These are phyloP conservation scores for Diplolepis rosae DNA, from an alignment of 2,888 invertebrate species.

Conservation along the genomic window DNA sequence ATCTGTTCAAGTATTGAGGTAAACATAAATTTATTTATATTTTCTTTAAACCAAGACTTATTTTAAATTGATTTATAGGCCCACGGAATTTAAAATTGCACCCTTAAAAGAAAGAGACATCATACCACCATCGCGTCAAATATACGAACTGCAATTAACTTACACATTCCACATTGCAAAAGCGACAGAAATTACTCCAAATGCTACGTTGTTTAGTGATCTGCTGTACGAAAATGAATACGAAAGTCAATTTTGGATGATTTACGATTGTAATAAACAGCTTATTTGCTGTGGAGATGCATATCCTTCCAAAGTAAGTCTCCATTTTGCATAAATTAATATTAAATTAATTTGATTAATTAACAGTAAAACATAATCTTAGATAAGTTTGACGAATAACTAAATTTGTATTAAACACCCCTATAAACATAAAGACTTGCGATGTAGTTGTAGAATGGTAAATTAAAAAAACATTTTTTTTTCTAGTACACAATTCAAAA, in stretches of 20 bases:
- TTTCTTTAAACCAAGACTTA: not conserved
- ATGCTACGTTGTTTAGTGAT: slow-evolving; percentile 87
- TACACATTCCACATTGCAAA: slow-evolving; percentile 91
- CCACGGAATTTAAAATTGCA: slow-evolving; percentile 85
- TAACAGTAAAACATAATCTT: too few relatives aligned
- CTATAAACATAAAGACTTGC: slow-evolving; percentile 21
- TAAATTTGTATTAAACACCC: too few relatives aligned
- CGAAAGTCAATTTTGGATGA: slow-evolving; percentile 97
- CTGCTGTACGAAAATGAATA: slow-evolving; percentile 96
- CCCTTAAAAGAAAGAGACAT: slow-evolving; percentile 88
- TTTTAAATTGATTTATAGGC: slow-evolving; percentile 76
- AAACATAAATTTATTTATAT: slow-evolving; percentile 43
- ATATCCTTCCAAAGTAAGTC: slow-evolving; percentile 85
- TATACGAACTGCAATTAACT: slow-evolving; percentile 91
- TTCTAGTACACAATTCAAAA: slow-evolving; percentile 85
- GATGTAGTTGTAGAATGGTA: not conserved
- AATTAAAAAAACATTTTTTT: slow-evolving; percentile 43
- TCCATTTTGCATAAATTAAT: not conserved
- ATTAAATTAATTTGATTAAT: not conserved
- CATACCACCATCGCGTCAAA: slow-evolving; percentile 90
- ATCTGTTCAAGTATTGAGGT: slow-evolving; percentile 83
- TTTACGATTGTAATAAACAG: slow-evolving; percentile 94
- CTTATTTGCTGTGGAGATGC: slow-evolving; percentile 91
- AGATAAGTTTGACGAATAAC: too few relatives aligned
- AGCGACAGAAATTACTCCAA: slow-evolving; percentile 86